phyloP scores from a whole-genome alignment of 2,113 vertebrate species.

The Cebidichthys violaceus region DNA sequence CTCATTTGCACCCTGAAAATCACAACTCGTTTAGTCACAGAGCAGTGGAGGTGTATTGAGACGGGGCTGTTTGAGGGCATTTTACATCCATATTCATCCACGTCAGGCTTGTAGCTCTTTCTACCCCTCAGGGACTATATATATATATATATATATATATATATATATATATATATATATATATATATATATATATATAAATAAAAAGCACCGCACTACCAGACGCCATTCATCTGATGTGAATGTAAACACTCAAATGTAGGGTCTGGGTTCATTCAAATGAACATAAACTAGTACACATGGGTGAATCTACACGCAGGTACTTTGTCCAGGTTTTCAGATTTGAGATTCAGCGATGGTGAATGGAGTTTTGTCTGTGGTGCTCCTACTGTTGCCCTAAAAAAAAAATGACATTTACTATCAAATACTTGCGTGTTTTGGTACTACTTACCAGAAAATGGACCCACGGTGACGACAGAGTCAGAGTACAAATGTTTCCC shows the following conservation, averaged over 20 bases:
- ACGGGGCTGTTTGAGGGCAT: background rate
- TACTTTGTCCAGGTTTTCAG: background rate
- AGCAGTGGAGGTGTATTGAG: background rate
- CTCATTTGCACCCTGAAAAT: conserved; percentile 33
- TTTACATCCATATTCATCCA: conserved; percentile 18
- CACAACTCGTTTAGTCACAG: conserved; percentile 2
- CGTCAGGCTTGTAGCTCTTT: background rate
- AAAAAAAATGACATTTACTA: background rate
- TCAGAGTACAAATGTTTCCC: too few species aligned
- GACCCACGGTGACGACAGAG: too few species aligned
- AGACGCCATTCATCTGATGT: background rate
- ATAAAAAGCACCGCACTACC: background rate
- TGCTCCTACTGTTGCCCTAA: background rate
- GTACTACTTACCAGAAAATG: too few species aligned
- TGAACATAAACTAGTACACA: background rate
- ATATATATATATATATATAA: too few species aligned
- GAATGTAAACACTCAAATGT: conserved; percentile 9
- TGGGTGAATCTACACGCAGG: too few species aligned
- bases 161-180: too few species aligned
- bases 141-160: too few species aligned
- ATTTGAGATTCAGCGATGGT: background rate
- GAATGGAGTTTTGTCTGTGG: background rate
- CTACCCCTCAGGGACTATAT: background rate
- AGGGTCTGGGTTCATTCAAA: background rate
- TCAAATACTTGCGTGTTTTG: background rate